A percentile compares a stretch with the other conserved stretches of the same genome.
Conservation (phyloP, 2,888 invertebrate species). For the Abrostola tripartita region DNA sequence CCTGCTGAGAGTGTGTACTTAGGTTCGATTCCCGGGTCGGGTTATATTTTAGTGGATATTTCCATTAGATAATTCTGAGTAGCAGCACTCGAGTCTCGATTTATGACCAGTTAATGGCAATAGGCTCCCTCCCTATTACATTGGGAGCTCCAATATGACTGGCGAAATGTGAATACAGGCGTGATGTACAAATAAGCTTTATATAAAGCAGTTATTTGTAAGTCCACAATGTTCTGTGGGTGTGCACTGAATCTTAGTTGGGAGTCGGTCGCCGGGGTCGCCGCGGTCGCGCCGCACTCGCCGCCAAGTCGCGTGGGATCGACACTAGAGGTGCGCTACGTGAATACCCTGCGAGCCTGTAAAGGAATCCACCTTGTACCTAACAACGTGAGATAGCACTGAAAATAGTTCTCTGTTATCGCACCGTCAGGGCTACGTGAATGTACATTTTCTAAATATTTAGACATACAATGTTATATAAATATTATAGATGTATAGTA, state of each 20-base stretch:
- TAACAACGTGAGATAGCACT: conserved; percentile 32
- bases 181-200: too few relatives aligned
- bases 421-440: not conserved
- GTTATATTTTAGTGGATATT: too few relatives aligned
- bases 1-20: too few relatives aligned
- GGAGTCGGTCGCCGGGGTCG: conserved; percentile 68
- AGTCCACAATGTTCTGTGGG: conserved; percentile 27
- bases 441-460: not conserved
- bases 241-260: conserved; percentile 39
- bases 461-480: not conserved
- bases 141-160: too few relatives aligned
- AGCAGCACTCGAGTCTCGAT: too few relatives aligned
- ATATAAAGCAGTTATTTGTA: too few relatives aligned
- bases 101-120: too few relatives aligned
- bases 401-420: conserved; percentile 20
- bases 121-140: too few relatives aligned
- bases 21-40: too few relatives aligned
- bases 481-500: not conserved
- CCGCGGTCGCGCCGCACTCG: conserved; percentile 73
- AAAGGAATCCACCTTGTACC: conserved; percentile 44
- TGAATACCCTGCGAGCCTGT: conserved; percentile 29
- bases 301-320: conserved; percentile 66
- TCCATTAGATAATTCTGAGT: too few relatives aligned
- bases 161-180: too few relatives aligned
- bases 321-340: conserved; percentile 47